Evolutionary conservation across 2,888 invertebrate genomes (phyloP).

Genomic region (Coelinius sp.): DNA sequence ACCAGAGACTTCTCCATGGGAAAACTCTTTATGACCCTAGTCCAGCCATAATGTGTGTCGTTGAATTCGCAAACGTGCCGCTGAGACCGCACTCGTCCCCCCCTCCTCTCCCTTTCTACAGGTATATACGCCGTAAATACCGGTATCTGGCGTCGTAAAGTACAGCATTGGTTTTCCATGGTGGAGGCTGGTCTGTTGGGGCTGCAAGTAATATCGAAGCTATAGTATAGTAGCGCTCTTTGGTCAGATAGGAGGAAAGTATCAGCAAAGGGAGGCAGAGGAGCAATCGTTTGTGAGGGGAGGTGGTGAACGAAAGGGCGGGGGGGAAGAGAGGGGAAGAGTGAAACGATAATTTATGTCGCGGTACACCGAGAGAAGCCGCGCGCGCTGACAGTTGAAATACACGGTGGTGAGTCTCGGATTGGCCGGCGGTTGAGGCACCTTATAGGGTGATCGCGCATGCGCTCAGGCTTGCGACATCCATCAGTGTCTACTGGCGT

Average conservation of each 20-base stretch:
- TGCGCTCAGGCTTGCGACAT: conserved; percentile 66
- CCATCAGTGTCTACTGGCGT: conserved; percentile 65
- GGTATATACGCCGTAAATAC: conserved; percentile 57
- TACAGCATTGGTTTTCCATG: conserved; percentile 59
- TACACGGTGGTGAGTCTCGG: conserved; percentile 60
- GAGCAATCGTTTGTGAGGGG: not conserved
- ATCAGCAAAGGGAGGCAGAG: conserved; percentile 30
- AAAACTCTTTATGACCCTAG: conserved; percentile 50
- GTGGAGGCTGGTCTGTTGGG: not conserved
- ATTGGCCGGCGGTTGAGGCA: conserved; percentile 62
- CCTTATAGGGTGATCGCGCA: conserved; percentile 69
- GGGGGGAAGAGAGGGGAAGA: conserved; percentile 32
- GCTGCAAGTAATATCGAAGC: conserved; percentile 19
- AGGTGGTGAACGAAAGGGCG: not conserved
- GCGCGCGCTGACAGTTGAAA: conserved; percentile 67
- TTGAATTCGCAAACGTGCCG: conserved; percentile 52
- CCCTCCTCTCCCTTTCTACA: too few species aligned
- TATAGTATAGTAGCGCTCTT: conserved; percentile 16
- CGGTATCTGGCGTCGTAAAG: conserved; percentile 61
- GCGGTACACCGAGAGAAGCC: conserved; percentile 52
- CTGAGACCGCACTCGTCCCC: conserved; percentile 37
- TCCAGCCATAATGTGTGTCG: conserved; percentile 48
- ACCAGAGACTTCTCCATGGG: conserved; percentile 33
- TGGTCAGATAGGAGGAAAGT: conserved; percentile 39
- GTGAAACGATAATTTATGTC: conserved; percentile 66